Evolutionary conservation across 2,888 invertebrate genomes (phyloP).

Genomic region (Busseola fusca): DNA sequence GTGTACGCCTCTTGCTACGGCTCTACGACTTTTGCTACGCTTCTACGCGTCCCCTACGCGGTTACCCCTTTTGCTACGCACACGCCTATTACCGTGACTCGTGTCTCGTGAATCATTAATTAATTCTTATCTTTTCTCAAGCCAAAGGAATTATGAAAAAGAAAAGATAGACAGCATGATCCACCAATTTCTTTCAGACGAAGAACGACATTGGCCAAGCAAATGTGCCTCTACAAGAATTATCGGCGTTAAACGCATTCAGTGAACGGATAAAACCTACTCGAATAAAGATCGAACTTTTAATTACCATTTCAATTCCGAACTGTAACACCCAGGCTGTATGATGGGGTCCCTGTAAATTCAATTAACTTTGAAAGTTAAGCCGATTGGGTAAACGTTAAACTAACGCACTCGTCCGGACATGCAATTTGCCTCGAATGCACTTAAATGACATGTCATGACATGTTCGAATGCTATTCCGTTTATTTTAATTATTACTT

Average conservation of each 20-base stretch:
- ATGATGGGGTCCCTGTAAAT: slow-evolving; percentile 46
- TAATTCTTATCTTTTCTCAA: background rate
- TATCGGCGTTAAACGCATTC: background rate
- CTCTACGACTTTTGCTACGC: slow-evolving; percentile 23
- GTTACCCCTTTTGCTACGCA: background rate
- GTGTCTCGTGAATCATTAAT: background rate
- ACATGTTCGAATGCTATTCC: slow-evolving; percentile 28
- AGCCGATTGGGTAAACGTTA: slow-evolving; percentile 41
- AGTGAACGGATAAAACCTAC: background rate
- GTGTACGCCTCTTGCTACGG: background rate
- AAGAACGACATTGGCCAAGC: background rate
- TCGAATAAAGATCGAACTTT: slow-evolving; percentile 12
- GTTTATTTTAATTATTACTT: slow-evolving; percentile 20
- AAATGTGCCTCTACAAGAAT: background rate
- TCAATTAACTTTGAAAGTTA: slow-evolving; percentile 61
- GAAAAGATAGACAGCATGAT: background rate
- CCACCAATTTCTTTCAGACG: background rate
- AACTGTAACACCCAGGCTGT: slow-evolving; percentile 33
- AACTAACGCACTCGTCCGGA: slow-evolving; percentile 47
- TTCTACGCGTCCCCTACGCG: slow-evolving; percentile 5
- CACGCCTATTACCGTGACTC: too few relatives aligned
- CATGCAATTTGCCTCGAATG: slow-evolving; percentile 51
- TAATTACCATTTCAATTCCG: slow-evolving; percentile 43
- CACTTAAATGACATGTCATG: slow-evolving; percentile 38
- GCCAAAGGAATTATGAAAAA: background rate